phyloP scores from a whole-genome alignment of 2,113 vertebrate genomes.

The Antechinus flavipes region DNA sequence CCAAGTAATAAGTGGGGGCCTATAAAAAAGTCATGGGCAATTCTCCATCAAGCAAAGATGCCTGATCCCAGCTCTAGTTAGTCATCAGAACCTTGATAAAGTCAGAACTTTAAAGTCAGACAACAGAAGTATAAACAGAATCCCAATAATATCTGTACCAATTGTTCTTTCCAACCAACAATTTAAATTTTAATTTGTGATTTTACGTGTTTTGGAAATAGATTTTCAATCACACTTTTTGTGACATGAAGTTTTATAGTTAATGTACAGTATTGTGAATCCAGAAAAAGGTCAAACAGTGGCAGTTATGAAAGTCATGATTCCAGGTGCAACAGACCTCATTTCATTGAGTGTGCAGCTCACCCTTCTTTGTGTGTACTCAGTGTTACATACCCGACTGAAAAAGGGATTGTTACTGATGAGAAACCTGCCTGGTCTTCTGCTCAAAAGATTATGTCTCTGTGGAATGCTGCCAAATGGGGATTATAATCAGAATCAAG shows the following conservation, averaged over 20 bases:
- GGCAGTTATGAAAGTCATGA: not conserved
- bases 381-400: conserved; percentile 29
- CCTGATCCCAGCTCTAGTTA: not conserved
- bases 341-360: too few species aligned
- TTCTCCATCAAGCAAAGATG: not conserved
- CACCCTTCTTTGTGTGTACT: not conserved
- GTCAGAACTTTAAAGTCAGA: not conserved
- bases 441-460: conserved; percentile 14
- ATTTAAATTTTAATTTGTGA: not conserved
- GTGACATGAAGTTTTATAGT: not conserved
- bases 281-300: not conserved
- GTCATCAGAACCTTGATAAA: not conserved
- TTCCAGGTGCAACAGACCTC: not conserved
- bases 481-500: conserved; percentile 5
- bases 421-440: conserved; percentile 34
- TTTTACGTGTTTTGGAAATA: too few species aligned
- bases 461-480: not conserved
- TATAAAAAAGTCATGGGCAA: not conserved
- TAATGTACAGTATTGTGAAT: not conserved
- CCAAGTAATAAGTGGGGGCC: not conserved
- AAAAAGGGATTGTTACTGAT: not conserved
- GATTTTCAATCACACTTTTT: not conserved
- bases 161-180: not conserved
- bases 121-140: not conserved
- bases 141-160: not conserved